A percentile compares a stretch with the other conserved stretches of the same genome.
Conservation (phyloP, 2,797 vertebrate genomes). For the Pterois miles region DNA sequence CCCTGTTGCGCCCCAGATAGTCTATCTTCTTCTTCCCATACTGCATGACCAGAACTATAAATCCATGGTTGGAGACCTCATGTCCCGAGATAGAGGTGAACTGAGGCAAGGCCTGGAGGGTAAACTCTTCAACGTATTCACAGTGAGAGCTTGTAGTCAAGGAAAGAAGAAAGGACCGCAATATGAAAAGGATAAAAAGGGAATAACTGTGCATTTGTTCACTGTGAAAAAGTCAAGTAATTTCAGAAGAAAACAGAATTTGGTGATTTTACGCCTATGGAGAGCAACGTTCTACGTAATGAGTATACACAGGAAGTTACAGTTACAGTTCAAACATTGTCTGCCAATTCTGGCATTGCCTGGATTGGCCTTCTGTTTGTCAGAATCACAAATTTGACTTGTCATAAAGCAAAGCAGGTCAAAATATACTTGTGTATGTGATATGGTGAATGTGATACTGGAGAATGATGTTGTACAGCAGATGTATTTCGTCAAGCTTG, state of each 20-base stretch:
- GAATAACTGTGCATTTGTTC: not conserved
- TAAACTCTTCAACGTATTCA: slow-evolving; percentile 94
- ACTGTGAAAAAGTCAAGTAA: too few relatives aligned
- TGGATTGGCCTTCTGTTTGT: not conserved
- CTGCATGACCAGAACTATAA: slow-evolving; percentile 91
- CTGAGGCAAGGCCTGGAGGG: slow-evolving; percentile 87
- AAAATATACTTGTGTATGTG: too few relatives aligned
- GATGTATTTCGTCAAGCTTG: not conserved
- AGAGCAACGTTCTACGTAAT: not conserved
- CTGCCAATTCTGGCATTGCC: not conserved
- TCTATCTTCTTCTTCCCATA: slow-evolving; percentile 95
- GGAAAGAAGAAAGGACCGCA: not conserved
- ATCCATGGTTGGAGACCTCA: slow-evolving; percentile 83
- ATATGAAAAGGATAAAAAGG: not conserved
- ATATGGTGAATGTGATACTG: not conserved
- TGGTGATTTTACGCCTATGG: not conserved
- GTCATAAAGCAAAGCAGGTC: not conserved
- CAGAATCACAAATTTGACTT: not conserved
- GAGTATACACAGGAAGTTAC: too few relatives aligned
- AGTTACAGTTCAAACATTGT: not conserved
- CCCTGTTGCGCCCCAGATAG: slow-evolving; percentile 88
- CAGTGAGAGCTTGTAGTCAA: slow-evolving; percentile 76
- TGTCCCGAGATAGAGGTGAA: slow-evolving; percentile 84
- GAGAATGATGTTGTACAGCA: not conserved
- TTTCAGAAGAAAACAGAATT: too few relatives aligned